Percentiles rank a stretch among this genome's conserved stretches.
These are phyloP conservation scores for Craterocephalus amniculus DNA, from an alignment of 2,797 vertebrate genomes.

Conservation along the genomic window DNA sequence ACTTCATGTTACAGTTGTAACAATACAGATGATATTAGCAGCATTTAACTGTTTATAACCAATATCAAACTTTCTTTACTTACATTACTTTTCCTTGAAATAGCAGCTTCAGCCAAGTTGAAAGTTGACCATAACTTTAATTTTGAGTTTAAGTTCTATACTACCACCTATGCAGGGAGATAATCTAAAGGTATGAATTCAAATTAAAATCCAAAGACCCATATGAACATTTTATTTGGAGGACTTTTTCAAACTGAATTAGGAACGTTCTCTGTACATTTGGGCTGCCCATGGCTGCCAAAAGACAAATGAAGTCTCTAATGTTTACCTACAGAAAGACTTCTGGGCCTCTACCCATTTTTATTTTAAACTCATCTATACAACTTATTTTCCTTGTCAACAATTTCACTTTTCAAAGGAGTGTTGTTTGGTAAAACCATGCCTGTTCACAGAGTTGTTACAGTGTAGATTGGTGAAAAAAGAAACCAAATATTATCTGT, in stretches of 20 bases:
- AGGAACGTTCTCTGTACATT: neutral
- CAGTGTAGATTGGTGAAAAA: neutral
- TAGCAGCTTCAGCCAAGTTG: neutral
- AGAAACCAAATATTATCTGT: neutral
- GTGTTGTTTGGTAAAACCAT: neutral
- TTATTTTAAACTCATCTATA: neutral
- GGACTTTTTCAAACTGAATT: neutral
- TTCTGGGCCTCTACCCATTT: neutral
- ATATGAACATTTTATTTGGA: neutral
- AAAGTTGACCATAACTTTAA: neutral
- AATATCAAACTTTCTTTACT: no score
- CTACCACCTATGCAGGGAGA: no score
- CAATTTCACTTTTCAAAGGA: neutral
- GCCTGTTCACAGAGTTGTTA: neutral
- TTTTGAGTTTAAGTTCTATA: no score
- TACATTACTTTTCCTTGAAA: neutral
- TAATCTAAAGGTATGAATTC: no score
- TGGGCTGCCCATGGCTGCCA: neutral
- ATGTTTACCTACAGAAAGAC: neutral
- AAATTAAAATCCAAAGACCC: no score
- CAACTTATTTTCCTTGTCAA: neutral
- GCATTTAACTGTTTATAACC: neutral
- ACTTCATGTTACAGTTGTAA: neutral
- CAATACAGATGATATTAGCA: neutral
- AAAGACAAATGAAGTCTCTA: neutral